These are phyloP conservation scores for Drosophila nikananu DNA, from an alignment of 1,140 invertebrate genomes.

Conservation along the genomic window DNA sequence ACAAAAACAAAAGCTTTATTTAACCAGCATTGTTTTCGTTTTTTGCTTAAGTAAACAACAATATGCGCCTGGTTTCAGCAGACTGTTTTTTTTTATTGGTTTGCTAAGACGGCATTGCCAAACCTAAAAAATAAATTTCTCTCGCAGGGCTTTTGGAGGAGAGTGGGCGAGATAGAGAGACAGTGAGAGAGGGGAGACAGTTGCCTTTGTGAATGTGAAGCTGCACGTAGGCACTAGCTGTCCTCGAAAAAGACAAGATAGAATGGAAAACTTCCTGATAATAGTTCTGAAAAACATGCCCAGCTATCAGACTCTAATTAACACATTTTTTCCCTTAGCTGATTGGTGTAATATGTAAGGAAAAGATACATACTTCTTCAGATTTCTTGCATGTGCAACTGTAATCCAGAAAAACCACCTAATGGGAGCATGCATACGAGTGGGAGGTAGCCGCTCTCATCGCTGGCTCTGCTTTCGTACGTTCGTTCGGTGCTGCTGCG, in stretches of 20 bases:
- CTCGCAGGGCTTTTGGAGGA: constrained; percentile 36
- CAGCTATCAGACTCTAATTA: constrained; percentile 29
- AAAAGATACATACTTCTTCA: neutral
- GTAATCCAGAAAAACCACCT: constrained; percentile 29
- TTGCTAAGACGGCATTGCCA: constrained; percentile 61
- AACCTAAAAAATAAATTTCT: constrained; percentile 51
- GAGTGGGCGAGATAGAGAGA: constrained; percentile 11
- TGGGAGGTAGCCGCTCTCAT: constrained; percentile 42
- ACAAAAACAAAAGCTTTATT: constrained; percentile 34
- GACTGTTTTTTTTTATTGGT: constrained; percentile 42
- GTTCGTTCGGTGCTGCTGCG: constrained; percentile 23
- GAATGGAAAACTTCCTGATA: constrained; percentile 30
- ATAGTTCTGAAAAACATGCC: constrained; percentile 14
- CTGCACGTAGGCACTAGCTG: constrained; percentile 45
- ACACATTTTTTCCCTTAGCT: constrained; percentile 25
- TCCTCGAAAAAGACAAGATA: constrained; percentile 34
- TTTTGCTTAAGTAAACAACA: constrained; percentile 49
- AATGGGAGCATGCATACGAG: constrained; percentile 28
- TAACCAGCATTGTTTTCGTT: constrained; percentile 54
- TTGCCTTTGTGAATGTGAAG: constrained; percentile 29
- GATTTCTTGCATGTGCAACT: constrained; percentile 15
- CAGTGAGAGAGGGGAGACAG: no score
- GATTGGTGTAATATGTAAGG: constrained; percentile 15
- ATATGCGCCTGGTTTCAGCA: constrained; percentile 38
- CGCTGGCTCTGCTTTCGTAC: constrained; percentile 22